Conservation (phyloP, 2,113 vertebrate species). For the Tragelaphus imberbis region DNA sequence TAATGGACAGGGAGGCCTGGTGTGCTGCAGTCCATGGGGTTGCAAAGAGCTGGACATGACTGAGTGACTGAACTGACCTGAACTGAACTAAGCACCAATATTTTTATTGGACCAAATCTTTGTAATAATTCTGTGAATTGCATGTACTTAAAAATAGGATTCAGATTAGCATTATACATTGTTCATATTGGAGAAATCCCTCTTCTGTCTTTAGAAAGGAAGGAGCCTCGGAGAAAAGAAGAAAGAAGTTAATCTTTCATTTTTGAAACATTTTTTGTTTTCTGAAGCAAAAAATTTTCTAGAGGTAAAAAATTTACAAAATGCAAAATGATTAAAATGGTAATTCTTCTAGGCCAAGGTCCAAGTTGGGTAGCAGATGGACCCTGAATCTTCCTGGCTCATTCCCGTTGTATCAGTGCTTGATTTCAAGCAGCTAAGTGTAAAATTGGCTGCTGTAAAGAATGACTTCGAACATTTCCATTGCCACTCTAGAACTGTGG, state of each 20-base stretch:
- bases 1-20: not conserved
- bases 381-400: not conserved
- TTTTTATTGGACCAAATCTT: not conserved
- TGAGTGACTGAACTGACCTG: not conserved
- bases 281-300: not conserved
- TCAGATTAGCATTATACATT: not conserved
- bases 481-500: not conserved
- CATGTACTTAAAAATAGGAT: not conserved
- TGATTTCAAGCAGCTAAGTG: not conserved
- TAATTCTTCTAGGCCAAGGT: not conserved
- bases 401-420: not conserved
- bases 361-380: too few species aligned
- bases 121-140: not conserved
- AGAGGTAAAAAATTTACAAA: not conserved
- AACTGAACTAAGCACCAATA: not conserved
- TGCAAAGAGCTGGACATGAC: not conserved
- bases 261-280: not conserved
- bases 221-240: not conserved
- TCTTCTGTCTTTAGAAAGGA: not conserved
- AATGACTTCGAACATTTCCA: not conserved
- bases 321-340: not conserved
- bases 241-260: not conserved
- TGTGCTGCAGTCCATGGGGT: rapidly evolving
- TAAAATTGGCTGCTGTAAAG: not conserved
- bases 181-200: not conserved